Evolutionary conservation across 2,888 invertebrate genomes (phyloP).

Genomic region (Creontiades dilutus): DNA sequence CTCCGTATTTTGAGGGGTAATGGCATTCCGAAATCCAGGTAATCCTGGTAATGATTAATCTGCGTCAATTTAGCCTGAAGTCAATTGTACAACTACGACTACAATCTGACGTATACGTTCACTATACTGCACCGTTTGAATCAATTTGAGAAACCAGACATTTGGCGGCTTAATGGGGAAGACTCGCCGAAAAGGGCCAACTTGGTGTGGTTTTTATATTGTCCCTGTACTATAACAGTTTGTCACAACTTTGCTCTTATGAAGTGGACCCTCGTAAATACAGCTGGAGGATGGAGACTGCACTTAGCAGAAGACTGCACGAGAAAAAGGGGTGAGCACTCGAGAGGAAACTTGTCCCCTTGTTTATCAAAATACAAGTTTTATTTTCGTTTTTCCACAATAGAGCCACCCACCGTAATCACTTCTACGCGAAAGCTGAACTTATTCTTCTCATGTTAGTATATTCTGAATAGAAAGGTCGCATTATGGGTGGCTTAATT

Average conservation of each 20-base stretch:
- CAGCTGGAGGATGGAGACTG: conserved; percentile 21
- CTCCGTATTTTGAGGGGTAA: too few species aligned
- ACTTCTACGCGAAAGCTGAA: too few species aligned
- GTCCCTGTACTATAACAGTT: conserved; percentile 17
- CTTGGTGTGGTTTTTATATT: conserved; percentile 46
- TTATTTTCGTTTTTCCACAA: not conserved
- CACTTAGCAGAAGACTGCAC: conserved; percentile 47
- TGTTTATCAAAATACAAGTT: conserved; percentile 14
- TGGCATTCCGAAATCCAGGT: too few species aligned
- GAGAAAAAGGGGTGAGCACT: conserved; percentile 43
- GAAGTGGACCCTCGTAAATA: conserved; percentile 60
- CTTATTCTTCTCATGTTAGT: too few species aligned
- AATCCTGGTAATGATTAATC: too few species aligned
- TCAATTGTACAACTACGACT: too few species aligned
- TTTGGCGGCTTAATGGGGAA: conserved; percentile 24
- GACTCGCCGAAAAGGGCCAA: conserved; percentile 27
- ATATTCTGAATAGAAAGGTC: too few species aligned
- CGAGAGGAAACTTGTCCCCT: conserved; percentile 13
- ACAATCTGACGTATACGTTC: too few species aligned
- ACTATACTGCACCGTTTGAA: too few species aligned
- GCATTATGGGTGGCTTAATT: too few species aligned
- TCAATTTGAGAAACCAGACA: not conserved
- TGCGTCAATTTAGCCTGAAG: too few species aligned
- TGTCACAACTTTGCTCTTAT: conserved; percentile 58
- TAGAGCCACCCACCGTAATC: too few species aligned